A percentile compares a stretch with the other conserved stretches of the same genome.
Evolutionary conservation across 2,888 invertebrate species (phyloP).

Genomic region (Heliothis peltigera): DNA sequence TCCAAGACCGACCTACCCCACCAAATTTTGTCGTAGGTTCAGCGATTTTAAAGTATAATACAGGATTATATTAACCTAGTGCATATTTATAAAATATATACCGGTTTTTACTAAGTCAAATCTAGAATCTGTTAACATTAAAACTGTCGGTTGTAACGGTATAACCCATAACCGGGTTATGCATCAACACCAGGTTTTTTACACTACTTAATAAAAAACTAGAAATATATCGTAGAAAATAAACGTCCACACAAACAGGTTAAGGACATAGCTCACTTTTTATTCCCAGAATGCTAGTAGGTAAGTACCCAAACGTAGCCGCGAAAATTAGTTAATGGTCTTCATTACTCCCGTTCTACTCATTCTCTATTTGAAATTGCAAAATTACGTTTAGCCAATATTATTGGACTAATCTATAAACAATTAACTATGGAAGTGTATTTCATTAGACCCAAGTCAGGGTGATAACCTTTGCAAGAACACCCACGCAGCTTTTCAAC

Average conservation of each 20-base stretch:
- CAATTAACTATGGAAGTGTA: not conserved
- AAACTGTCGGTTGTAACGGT: no score
- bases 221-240: conserved; percentile 16
- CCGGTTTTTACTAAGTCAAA: no score
- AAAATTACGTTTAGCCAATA: not conserved
- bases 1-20: no score
- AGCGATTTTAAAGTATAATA: no score
- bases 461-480: conserved; percentile 29
- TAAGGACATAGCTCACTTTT: conserved; percentile 43
- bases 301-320: conserved; percentile 17
- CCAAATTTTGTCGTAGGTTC: no score
- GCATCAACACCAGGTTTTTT: no score
- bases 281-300: conserved; percentile 22
- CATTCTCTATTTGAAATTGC: conserved; percentile 14
- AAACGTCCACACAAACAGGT: conserved; percentile 29
- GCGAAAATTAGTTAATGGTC: conserved; percentile 22
- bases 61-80: no score
- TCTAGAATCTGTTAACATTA: not conserved
- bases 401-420: conserved; percentile 4
- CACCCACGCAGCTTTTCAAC: conserved; percentile 47
- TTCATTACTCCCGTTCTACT: conserved; percentile 21
- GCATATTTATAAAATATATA: no score
- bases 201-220: conserved; percentile 2
- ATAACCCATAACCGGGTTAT: not conserved
- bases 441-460: not conserved